Conservation (phyloP, 2,113 vertebrate genomes). For the Rhadina sibilatrix region DNA sequence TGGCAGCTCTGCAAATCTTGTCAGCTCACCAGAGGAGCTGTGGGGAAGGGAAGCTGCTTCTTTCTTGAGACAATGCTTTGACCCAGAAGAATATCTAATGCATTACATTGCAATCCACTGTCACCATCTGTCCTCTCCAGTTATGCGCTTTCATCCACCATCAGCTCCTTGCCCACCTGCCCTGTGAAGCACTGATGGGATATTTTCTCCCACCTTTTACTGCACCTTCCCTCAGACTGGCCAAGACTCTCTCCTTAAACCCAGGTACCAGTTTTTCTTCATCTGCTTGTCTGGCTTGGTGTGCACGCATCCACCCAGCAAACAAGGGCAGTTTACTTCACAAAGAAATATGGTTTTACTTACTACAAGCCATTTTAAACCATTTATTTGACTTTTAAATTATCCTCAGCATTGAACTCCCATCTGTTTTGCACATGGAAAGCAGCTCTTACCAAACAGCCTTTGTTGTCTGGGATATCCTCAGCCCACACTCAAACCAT, state of each 20-base stretch:
- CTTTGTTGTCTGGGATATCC: conserved; percentile 2
- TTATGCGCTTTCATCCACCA: background rate
- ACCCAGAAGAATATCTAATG: background rate
- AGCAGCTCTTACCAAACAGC: background rate
- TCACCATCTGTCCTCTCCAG: background rate
- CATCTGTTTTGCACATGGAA: conserved; percentile 43
- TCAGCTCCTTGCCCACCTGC: background rate
- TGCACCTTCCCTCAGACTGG: background rate
- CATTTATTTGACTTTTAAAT: conserved; percentile 45
- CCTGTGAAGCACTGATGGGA: background rate
- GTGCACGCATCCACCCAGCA: background rate
- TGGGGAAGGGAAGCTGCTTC: background rate
- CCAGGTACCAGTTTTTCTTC: background rate
- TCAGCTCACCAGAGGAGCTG: background rate
- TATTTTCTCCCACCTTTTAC: background rate
- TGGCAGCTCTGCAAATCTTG: background rate
- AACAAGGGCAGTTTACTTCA: background rate
- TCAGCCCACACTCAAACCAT: background rate
- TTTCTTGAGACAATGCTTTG: background rate
- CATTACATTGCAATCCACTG: background rate
- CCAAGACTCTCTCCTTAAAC: background rate
- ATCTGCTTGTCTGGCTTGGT: background rate
- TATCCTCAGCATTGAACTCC: background rate
- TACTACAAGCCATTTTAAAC: background rate
- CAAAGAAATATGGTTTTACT: conserved; percentile 15